These are phyloP conservation scores for Drosophila pandora DNA, from an alignment of 1,140 invertebrate species.

Conservation along the genomic window DNA sequence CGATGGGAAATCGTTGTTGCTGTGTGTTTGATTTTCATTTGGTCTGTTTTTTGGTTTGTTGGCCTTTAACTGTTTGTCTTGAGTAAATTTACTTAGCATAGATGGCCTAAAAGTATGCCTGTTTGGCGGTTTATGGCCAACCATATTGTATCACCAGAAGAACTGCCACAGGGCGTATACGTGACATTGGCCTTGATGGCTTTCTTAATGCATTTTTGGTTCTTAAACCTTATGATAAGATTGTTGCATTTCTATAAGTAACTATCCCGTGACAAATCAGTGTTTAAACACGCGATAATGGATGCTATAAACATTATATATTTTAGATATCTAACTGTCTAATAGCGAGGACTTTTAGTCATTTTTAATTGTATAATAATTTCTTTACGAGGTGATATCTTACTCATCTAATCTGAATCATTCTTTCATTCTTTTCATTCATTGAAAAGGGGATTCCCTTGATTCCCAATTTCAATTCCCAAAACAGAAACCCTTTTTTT, in stretches of 20 bases:
- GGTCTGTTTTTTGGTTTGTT: slow-evolving; percentile 1
- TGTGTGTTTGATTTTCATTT: slow-evolving; percentile 24
- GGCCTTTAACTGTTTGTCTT: slow-evolving; percentile 27
- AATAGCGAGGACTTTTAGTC: background rate
- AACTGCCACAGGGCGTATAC: slow-evolving; percentile 35
- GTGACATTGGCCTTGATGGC: slow-evolving; percentile 21
- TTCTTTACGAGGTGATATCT: too few species aligned
- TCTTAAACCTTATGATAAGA: background rate
- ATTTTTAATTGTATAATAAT: too few species aligned
- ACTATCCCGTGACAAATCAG: background rate
- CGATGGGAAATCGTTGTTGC: slow-evolving; percentile 26
- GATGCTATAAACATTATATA: background rate
- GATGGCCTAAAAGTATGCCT: slow-evolving; percentile 75
- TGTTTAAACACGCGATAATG: too few species aligned
- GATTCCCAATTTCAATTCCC: background rate
- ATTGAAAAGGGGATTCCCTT: background rate
- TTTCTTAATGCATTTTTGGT: background rate
- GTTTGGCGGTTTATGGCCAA: background rate
- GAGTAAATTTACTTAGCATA: slow-evolving; percentile 55
- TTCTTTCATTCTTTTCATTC: background rate
- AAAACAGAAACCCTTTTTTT: background rate
- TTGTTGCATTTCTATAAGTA: background rate
- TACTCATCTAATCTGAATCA: too few species aligned
- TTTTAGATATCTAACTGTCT: background rate
- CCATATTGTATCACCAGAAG: slow-evolving; percentile 32